A percentile compares a stretch with the other conserved stretches of the same genome.
These are phyloP conservation scores for Erynnis tages DNA, from an alignment of 2,888 invertebrate genomes.

Conservation along the genomic window DNA sequence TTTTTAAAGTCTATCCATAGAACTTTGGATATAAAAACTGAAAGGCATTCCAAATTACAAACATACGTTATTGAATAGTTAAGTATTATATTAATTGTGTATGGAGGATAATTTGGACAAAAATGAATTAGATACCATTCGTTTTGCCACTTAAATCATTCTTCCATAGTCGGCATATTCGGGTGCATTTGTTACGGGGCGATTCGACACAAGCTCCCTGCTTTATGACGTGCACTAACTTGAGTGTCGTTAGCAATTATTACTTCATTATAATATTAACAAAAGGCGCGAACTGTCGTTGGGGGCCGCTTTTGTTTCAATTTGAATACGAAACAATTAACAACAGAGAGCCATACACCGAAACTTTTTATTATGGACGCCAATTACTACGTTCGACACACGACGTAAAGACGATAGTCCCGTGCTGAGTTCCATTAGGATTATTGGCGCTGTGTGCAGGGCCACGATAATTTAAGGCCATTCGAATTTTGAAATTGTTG, in stretches of 20 bases:
- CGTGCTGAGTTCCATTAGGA: background rate
- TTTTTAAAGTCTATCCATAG: too few species aligned
- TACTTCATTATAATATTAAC: constrained; percentile 71
- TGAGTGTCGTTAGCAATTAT: constrained; percentile 67
- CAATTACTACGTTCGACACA: constrained; percentile 12
- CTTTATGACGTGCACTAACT: constrained; percentile 56
- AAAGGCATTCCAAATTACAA: too few species aligned
- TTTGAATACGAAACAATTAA: constrained; percentile 49
- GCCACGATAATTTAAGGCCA: constrained; percentile 16
- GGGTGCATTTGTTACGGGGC: constrained; percentile 40
- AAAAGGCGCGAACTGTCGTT: constrained; percentile 60
- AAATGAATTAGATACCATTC: constrained; percentile 31
- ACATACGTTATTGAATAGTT: too few species aligned
- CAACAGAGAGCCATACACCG: constrained; percentile 23
- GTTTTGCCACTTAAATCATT: constrained; percentile 25
- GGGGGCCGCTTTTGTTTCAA: constrained; percentile 73
- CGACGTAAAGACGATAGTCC: constrained; percentile 17
- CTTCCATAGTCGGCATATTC: constrained; percentile 34
- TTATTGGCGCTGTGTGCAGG: constrained; percentile 4
- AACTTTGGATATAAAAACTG: too few species aligned
- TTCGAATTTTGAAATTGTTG: constrained; percentile 20
- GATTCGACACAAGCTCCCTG: constrained; percentile 52
- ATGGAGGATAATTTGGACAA: constrained; percentile 42
- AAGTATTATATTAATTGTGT: constrained; percentile 32
- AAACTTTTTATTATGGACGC: constrained; percentile 18